Evolutionary conservation across 2,888 invertebrate genomes (phyloP), one percentile per base, ranked within the genome.

Genomic region (Heliconius cydno): DNA sequence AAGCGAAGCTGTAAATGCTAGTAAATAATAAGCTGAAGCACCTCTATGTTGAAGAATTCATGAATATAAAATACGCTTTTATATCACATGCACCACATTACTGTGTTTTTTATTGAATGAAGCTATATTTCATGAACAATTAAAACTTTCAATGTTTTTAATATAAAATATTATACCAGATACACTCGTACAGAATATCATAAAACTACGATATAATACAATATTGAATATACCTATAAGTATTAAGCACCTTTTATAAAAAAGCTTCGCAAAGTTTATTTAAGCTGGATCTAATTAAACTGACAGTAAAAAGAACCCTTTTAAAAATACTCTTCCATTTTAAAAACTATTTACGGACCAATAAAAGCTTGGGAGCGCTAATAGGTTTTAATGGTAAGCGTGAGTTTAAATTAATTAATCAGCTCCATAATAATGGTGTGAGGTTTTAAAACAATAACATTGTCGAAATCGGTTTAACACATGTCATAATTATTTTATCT

Each of bases 331-430:
- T 78, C 57, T 74, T 57, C 28, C 66, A 66, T 78, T 78, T 73
- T 38, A 52, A 25, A 74, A 78, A 74, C 78, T 74, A 77, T 77
- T 77, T 77, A 74, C 77, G 60, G 57, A 71, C 74, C 76, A 79
- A 79, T 77, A 77, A 80, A 81, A 66, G 79, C 77, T 71, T 79
- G 78, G 71, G 38, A 70, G 77, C 75, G 71, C 82, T 81, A 82
- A 82, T 81, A 80, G 82, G 71, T 77, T 80, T 82, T 82, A 82
- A 82, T 82, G 80, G 80, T 79, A 63, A 75, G 63, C 77, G 79
- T 79, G 80, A 82, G 80, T 77, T 80, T 79, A 77, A 82, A 80
- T 82, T 80, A 79, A 82, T 82, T 80, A 80, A 82, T 79, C 78
- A 79, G 77, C 79, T 79, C 68, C 80, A 78, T 75, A 70, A 63